Evolutionary conservation across 2,797 vertebrate genomes (phyloP).

Genomic region (Bucorvus abyssinicus): DNA sequence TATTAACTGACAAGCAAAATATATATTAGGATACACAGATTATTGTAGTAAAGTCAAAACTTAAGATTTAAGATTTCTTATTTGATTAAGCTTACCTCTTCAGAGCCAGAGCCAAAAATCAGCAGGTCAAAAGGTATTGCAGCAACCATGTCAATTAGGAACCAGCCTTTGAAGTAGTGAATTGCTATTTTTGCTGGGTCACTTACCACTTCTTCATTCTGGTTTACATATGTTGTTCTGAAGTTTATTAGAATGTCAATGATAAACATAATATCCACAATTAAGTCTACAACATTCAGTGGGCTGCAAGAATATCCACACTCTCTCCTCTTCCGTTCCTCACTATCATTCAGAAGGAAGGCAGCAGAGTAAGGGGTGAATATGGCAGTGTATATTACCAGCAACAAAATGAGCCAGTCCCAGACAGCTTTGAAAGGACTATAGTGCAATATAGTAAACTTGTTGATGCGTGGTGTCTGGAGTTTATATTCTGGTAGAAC

Average conservation of each 20-base stretch:
- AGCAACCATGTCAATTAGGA: constrained; percentile 99
- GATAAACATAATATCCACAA: constrained; percentile 99
- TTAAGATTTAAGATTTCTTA: background rate
- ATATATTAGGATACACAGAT: background rate
- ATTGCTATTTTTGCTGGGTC: constrained; percentile 96
- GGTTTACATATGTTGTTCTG: constrained; percentile 97
- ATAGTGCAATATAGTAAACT: constrained; percentile 98
- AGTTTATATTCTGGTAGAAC: constrained; percentile 98
- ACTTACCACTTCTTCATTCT: constrained; percentile 98
- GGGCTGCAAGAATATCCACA: constrained; percentile 98
- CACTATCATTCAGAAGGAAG: constrained; percentile 94
- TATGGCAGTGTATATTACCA: constrained; percentile 98
- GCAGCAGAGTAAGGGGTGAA: constrained; percentile 98
- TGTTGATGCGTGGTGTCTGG: constrained; percentile 95
- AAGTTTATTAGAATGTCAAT: constrained; percentile 99
- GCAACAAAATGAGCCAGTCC: constrained; percentile 97
- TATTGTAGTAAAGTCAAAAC: background rate
- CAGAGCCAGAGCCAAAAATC: constrained; percentile 98
- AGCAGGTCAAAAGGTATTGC: constrained; percentile 99
- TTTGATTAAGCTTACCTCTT: constrained; percentile 87
- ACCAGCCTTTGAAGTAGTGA: constrained; percentile 99
- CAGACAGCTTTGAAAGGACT: constrained; percentile 98
- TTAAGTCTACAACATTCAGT: constrained; percentile 95
- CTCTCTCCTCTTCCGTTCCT: constrained; percentile 91
- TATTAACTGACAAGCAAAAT: background rate